A percentile compares a stretch with the other conserved stretches of the same genome.
phyloP scores from a whole-genome alignment of 1,140 invertebrate genomes.

The Drosophila yakuba region DNA sequence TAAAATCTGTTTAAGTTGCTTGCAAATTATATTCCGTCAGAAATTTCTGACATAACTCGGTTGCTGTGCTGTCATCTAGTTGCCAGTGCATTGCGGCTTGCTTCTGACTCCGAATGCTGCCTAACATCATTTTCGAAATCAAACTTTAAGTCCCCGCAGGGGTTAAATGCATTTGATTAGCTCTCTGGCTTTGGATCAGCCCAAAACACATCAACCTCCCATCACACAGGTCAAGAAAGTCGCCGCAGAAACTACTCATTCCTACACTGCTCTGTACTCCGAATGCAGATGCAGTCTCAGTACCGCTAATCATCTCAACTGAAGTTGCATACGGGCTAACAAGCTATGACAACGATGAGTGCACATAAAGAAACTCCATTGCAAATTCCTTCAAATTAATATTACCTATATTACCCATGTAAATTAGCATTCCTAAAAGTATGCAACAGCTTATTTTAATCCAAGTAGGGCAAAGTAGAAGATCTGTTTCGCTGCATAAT shows the following conservation, averaged over 20 bases:
- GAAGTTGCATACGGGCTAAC: conserved; percentile 50
- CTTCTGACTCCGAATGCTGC: background rate
- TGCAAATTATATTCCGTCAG: background rate
- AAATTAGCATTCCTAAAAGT: too few species aligned
- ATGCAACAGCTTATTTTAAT: too few species aligned
- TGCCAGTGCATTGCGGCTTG: background rate
- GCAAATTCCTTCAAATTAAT: too few species aligned
- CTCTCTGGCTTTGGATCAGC: conserved; percentile 17
- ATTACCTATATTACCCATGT: background rate
- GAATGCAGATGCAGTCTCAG: conserved; percentile 37
- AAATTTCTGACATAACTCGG: background rate
- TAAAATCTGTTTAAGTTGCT: background rate
- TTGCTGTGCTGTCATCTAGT: background rate
- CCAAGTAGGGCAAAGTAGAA: too few species aligned
- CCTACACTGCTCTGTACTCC: conserved; percentile 1
- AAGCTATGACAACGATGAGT: conserved; percentile 46
- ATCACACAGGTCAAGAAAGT: conserved; percentile 55
- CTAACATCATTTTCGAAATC: conserved; percentile 1
- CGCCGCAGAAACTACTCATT: conserved; percentile 13
- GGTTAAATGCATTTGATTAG: conserved; percentile 45
- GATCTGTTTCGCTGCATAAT: background rate
- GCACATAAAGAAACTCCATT: conserved; percentile 2
- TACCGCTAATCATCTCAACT: conserved; percentile 61
- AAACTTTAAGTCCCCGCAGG: conserved; percentile 31
- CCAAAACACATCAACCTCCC: conserved; percentile 39